Base-by-base conservation (phyloP, 2,113 vertebrate genomes). In the Pipa parva region DNA sequence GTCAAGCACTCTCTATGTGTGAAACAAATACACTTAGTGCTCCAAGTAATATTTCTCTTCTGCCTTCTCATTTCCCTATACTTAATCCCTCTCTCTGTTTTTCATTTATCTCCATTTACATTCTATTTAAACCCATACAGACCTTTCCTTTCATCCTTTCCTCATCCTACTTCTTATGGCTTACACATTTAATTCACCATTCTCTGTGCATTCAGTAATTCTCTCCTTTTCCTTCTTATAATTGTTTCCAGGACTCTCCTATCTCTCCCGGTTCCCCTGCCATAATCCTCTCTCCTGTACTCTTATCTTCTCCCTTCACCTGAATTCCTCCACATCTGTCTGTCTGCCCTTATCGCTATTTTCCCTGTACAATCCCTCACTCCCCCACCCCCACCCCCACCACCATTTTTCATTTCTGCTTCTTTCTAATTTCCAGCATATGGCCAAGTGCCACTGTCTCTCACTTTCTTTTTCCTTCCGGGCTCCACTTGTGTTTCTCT, bases 261-360 rank as follows among this genome's bases (percentile, higher is more conserved):
- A 26, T 46, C 22, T 52, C 15, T n/a, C 20, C 11, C 52, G 2
- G 11, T 25, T 17, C 22, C n/a, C 11, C 3, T 17, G 18, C 11
- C 9, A 22, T 25, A 56, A 66, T 58, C 26, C 28, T 48, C 27
- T 29, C 29, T 20, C 52, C 20, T 28, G 2, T n/a, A 2, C 20
- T 17, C 12, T 15, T 57, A 18, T 57, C 37, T 21, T 21, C 25
- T 65, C 13, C 25, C 31, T 55, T 45, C 49, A 65, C 49, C 33
- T 49, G 22, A 50, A 22, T 50, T 25, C 27, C 31, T 4, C 17
- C 18, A 11, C 12, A 17, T 27, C 50, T 52, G 50, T 17, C 50
- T 52, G 7, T 18, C 52, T 37, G 31, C 13, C 22, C 48, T 39
- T 28, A 51, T 52, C 22, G 10, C 39, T 39, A n/a, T n/a, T n/a